Evolutionary conservation across 2,113 vertebrate genomes (phyloP).

Genomic region (Psittacus erithacus): DNA sequence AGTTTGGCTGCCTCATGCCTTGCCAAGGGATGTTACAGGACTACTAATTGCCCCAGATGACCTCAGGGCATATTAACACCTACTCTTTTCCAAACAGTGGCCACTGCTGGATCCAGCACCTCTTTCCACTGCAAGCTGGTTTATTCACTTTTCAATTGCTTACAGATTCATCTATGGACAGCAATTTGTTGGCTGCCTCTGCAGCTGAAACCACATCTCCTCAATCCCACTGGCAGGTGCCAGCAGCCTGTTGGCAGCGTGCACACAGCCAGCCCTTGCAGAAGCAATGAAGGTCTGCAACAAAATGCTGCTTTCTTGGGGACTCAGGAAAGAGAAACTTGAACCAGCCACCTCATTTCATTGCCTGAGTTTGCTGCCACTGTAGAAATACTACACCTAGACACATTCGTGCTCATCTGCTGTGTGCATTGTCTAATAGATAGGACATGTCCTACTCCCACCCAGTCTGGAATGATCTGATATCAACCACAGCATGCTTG

Average conservation of each 20-base stretch:
- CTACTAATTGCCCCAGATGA: background rate
- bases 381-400: background rate
- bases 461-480: background rate
- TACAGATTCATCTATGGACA: background rate
- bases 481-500: background rate
- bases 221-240: accelerated
- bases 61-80: background rate
- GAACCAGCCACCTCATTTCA: background rate
- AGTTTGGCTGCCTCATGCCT: background rate
- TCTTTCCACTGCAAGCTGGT: background rate
- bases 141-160: background rate
- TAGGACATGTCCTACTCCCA: background rate
- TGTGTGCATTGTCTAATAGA: background rate
- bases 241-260: accelerated
- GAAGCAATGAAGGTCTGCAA: background rate
- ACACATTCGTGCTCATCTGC: accelerated
- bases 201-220: background rate
- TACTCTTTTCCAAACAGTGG: background rate
- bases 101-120: background rate
- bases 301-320: background rate
- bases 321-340: background rate
- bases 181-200: background rate
- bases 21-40: background rate
- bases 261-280: background rate
- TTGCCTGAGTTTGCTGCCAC: background rate